phyloP scores from a whole-genome alignment of 2,113 vertebrate genomes.

The Pluvialis apricaria region DNA sequence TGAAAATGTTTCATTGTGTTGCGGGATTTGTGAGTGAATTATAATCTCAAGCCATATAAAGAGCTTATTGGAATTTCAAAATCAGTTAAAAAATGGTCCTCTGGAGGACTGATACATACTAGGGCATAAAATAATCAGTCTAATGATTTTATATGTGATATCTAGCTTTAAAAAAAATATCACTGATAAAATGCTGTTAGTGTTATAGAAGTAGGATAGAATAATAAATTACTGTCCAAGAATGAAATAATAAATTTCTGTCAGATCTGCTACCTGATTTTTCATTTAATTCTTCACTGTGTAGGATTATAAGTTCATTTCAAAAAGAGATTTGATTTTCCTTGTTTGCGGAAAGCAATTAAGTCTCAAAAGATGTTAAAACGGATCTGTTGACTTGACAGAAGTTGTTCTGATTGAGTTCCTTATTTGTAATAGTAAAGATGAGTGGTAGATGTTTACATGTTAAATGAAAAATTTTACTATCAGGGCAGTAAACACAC shows the following conservation, averaged over 20 bases:
- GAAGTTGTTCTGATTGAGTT: neutral
- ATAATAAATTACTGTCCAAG: neutral
- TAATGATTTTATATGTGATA: neutral
- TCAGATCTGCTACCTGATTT: neutral
- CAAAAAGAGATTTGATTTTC: neutral
- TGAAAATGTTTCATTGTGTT: neutral
- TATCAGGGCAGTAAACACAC: neutral
- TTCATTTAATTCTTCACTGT: constrained; percentile 27
- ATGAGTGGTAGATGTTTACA: neutral
- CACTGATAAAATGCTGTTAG: neutral
- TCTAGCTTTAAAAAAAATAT: neutral
- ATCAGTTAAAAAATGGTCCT: neutral
- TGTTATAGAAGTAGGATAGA: neutral
- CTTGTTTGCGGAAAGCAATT: neutral
- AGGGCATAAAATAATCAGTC: neutral
- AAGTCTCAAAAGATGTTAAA: constrained; percentile 23
- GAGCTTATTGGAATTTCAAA: neutral
- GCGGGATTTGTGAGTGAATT: neutral
- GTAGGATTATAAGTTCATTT: constrained; percentile 4
- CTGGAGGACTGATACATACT: neutral
- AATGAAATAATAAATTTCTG: neutral
- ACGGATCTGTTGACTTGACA: neutral
- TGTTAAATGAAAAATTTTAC: neutral
- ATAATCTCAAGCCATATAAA: neutral
- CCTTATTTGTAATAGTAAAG: neutral